phyloP scores from a whole-genome alignment of 2,113 vertebrate genomes.

The Phylloscopus trochilus region DNA sequence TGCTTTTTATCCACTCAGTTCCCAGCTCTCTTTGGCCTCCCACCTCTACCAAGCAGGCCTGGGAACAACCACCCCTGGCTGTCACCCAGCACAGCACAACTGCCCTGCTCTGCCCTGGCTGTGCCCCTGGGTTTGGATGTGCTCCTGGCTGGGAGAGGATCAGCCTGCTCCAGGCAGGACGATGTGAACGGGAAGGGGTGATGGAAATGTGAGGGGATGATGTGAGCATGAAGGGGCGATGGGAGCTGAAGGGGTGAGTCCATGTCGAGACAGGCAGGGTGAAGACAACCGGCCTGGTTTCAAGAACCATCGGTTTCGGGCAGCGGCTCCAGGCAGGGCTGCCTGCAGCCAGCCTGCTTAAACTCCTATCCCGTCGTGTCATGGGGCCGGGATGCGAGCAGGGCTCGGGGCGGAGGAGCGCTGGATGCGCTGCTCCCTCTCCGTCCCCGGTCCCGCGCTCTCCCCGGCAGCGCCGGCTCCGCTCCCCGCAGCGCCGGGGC shows the following conservation, averaged over 20 bases:
- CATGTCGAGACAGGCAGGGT: neutral
- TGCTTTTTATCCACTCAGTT: neutral
- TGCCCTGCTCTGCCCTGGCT: neutral
- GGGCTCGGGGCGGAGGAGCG: neutral
- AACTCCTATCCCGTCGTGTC: neutral
- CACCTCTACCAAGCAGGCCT: neutral
- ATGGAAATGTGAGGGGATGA: neutral
- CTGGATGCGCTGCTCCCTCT: neutral
- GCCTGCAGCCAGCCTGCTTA: neutral
- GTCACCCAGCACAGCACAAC: accelerated
- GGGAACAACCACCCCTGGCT: neutral
- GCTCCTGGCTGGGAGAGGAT: neutral
- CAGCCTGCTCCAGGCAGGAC: neutral
- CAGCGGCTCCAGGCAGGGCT: neutral
- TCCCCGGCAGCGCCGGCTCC: neutral
- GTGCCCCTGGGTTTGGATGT: neutral
- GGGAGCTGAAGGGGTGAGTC: neutral
- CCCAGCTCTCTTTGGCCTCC: neutral
- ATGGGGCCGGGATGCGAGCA: neutral
- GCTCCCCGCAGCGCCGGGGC: neutral
- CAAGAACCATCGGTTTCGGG: neutral
- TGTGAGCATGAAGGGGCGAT: neutral
- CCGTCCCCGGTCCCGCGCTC: accelerated
- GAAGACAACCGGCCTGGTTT: neutral
- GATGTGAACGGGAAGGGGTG: neutral